phyloP scores from a whole-genome alignment of 1,140 invertebrate species.

The Caenorhabditis latens region DNA sequence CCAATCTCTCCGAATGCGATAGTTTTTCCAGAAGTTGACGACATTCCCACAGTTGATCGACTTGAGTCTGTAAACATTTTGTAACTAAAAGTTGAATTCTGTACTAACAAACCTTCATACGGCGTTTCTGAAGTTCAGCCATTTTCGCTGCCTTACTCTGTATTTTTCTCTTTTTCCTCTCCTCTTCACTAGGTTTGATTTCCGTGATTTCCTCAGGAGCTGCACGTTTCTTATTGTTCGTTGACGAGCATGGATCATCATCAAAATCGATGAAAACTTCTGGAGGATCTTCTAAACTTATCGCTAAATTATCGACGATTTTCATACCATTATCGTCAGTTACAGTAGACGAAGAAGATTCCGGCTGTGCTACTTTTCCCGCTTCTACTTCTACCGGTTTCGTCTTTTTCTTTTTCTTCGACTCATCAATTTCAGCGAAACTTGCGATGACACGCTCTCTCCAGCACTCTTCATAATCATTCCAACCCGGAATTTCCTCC shows the following conservation, averaged over 20 bases:
- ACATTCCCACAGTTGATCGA: background rate
- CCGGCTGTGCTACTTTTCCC: background rate
- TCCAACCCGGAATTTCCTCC: background rate
- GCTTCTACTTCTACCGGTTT: background rate
- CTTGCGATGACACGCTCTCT: background rate
- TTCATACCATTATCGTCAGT: no score
- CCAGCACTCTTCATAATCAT: background rate
- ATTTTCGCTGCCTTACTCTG: background rate
- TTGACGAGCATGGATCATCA: background rate
- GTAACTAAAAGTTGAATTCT: background rate
- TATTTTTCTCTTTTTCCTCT: background rate
- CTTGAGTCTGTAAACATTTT: constrained; percentile 26
- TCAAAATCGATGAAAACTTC: background rate
- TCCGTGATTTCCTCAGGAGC: background rate
- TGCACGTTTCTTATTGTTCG: background rate
- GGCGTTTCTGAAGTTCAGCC: background rate
- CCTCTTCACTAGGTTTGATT: background rate
- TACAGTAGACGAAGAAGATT: background rate
- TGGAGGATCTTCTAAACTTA: background rate
- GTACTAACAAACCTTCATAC: background rate
- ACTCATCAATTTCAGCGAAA: background rate
- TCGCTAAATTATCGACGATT: no score
- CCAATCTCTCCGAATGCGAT: background rate
- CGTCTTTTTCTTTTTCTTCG: background rate
- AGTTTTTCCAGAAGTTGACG: background rate